A percentile compares a stretch with the other conserved stretches of the same genome.
Evolutionary conservation across 2,113 vertebrate genomes (phyloP).

Genomic region (Cynoglossus semilaevis): DNA sequence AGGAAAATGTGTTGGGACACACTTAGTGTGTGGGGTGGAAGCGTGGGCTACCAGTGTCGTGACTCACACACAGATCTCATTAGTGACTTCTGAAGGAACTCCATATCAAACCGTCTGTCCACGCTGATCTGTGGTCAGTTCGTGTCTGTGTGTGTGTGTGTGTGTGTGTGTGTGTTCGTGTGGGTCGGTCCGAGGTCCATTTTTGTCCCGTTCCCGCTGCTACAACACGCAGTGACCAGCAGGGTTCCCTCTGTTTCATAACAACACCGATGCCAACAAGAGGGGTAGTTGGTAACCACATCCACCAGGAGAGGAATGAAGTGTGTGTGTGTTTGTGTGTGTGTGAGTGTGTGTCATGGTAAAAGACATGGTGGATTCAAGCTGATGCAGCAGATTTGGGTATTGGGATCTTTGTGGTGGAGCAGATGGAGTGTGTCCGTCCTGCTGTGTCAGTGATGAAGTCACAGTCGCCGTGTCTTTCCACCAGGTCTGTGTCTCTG

Average conservation of each 20-base stretch:
- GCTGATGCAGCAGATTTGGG: slow-evolving; percentile 56
- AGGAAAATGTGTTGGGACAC: not conserved
- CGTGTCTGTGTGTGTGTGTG: slow-evolving; percentile 8
- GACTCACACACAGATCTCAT: slow-evolving; percentile 46
- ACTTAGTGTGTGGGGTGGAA: not conserved
- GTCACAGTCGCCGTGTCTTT: slow-evolving; percentile 6
- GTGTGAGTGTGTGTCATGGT: slow-evolving; percentile 13
- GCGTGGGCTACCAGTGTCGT: slow-evolving; percentile 33
- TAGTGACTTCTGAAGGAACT: slow-evolving; percentile 47
- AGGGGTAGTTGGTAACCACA: slow-evolving; percentile 44
- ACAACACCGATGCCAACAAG: slow-evolving; percentile 51
- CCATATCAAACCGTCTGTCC: slow-evolving; percentile 56
- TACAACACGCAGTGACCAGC: slow-evolving; percentile 39
- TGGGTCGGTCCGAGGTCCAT: slow-evolving; percentile 42
- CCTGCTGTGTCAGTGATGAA: slow-evolving; percentile 28
- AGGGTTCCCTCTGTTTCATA: slow-evolving; percentile 53
- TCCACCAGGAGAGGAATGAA: slow-evolving; percentile 59
- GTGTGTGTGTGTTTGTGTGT: not conserved
- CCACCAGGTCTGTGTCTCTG: slow-evolving; percentile 9
- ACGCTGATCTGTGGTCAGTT: slow-evolving; percentile 48
- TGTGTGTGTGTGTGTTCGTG: slow-evolving; percentile 4
- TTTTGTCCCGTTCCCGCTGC: slow-evolving; percentile 53
- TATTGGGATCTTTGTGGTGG: slow-evolving; percentile 45
- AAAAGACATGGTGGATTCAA: slow-evolving; percentile 7
- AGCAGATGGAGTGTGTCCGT: slow-evolving; percentile 52